Evolutionary conservation across 2,113 vertebrate species (phyloP).

Genomic region (Anarrhichthys ocellatus): DNA sequence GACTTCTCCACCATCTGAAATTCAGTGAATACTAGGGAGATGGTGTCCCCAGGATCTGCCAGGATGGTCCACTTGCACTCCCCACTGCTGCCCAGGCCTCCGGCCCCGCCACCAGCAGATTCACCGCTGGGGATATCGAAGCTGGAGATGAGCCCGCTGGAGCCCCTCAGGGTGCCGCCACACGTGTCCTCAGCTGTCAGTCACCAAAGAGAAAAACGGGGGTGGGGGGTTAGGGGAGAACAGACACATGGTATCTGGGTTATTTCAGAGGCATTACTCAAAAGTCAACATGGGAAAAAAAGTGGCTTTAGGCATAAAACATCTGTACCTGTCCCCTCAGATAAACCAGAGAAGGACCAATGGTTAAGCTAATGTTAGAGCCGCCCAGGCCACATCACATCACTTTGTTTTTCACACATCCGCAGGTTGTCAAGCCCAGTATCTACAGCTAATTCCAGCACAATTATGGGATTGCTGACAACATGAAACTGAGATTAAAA

Average conservation of each 20-base stretch:
- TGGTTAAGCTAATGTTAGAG: background rate
- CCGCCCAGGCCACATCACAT: background rate
- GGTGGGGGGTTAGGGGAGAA: constrained; percentile 14
- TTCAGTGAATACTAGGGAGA: constrained; percentile 95
- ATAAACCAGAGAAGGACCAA: constrained; percentile 33
- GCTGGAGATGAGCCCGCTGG: constrained; percentile 95
- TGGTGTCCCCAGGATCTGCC: constrained; percentile 96
- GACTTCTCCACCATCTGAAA: constrained; percentile 97
- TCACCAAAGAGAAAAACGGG: constrained; percentile 44
- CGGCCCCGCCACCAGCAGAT: constrained; percentile 66
- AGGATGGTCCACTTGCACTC: constrained; percentile 98
- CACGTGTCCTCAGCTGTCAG: constrained; percentile 93
- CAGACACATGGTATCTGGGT: constrained; percentile 45
- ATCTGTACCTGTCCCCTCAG: constrained; percentile 46
- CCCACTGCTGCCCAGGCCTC: constrained; percentile 80
- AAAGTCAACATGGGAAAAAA: constrained; percentile 34
- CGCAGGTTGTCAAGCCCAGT: background rate
- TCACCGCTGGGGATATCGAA: constrained; percentile 92
- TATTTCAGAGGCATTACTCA: constrained; percentile 59
- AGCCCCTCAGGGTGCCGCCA: constrained; percentile 92
- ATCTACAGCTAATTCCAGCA: background rate
- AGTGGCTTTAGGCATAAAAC: constrained; percentile 43
- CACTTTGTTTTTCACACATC: constrained; percentile 27
- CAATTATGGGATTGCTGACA: constrained; percentile 10
- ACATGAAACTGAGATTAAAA: constrained; percentile 18